Conservation (phyloP, 2,888 invertebrate species). For the Mactromeris polynyma region DNA sequence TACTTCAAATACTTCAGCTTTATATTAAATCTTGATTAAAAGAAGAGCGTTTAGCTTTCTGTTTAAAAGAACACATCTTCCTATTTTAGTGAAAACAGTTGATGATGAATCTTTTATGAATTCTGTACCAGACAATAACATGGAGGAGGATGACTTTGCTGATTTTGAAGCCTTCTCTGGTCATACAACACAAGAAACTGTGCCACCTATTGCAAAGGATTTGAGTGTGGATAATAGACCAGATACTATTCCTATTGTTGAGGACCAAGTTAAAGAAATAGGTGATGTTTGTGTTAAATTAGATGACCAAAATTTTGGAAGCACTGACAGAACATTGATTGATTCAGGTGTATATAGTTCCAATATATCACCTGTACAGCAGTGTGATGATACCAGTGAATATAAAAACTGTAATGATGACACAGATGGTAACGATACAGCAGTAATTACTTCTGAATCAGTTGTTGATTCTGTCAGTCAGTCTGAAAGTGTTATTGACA, state of each 20-base stretch:
- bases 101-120: conserved; percentile 14
- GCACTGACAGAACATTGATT: conserved; percentile 34
- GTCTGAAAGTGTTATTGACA: not conserved
- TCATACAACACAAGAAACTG: not conserved
- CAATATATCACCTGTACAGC: conserved; percentile 78
- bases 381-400: conserved; percentile 6
- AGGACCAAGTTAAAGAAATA: not conserved
- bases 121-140: not conserved
- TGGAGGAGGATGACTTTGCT: conserved; percentile 40
- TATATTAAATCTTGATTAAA: too few relatives aligned
- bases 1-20: too few relatives aligned
- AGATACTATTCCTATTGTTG: conserved; percentile 11
- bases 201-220: not conserved
- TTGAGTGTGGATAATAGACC: conserved; percentile 22
- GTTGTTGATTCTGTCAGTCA: not conserved
- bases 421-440: not conserved
- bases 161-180: conserved; percentile 40
- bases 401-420: not conserved
- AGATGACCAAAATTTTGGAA: not conserved
- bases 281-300: not conserved
- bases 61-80: not conserved
- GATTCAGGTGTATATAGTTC: conserved; percentile 83
- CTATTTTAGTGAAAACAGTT: not conserved
- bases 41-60: not conserved
- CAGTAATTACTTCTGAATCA: not conserved